Base-by-base conservation (phyloP, 1,140 invertebrate species). In the Callitettix versicolor region DNA sequence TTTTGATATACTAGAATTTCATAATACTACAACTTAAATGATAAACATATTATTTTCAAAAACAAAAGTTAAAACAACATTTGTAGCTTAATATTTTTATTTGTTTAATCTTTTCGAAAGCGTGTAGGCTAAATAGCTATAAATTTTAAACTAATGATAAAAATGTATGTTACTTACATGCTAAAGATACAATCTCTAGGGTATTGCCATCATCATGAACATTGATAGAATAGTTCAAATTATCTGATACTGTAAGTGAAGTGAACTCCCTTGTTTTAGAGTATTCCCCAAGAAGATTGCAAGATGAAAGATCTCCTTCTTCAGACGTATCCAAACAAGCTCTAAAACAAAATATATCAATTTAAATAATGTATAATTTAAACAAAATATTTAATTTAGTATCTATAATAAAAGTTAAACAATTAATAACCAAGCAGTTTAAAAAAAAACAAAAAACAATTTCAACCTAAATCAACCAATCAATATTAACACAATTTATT, bases 141-240 rank as follows among this genome's bases (percentile, higher is more conserved):
- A 15, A 41, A 4, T 41, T 41, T 50, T 22, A 14, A 21, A 21
- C 3, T 50, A 18, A 52, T 7, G 7, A 41, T 53, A 30, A 24
- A 11, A 22, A 24, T 26, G 26, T 22, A 53, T 52, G 34, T 1
- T 48, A 84, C 84, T 84, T 79, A 92, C 93, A 93, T 67, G 89
- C 88, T 77, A 93, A 84, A 57, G 87, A 85, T 56, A 95, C 92
- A 56, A 98, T 84, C 77, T 98, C 94, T 41, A 98, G 72, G 0
- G 86, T 76, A 66, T 96, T 86, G 51, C 95, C 95, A 44, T 92
- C 80, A 64, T 95, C 85, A 65, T 97, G 83, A 38, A 99, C 85
- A 71, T 98, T 98, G 15, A 98, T 83, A 59, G 85, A 86, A 69
- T 93, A 82, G 51, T 91, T 96, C 62, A 97, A 73, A 67, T 88